A percentile compares a stretch with the other conserved stretches of the same genome.
phyloP scores from a whole-genome alignment of 2,797 vertebrate species.

The Anguilla obscura region DNA sequence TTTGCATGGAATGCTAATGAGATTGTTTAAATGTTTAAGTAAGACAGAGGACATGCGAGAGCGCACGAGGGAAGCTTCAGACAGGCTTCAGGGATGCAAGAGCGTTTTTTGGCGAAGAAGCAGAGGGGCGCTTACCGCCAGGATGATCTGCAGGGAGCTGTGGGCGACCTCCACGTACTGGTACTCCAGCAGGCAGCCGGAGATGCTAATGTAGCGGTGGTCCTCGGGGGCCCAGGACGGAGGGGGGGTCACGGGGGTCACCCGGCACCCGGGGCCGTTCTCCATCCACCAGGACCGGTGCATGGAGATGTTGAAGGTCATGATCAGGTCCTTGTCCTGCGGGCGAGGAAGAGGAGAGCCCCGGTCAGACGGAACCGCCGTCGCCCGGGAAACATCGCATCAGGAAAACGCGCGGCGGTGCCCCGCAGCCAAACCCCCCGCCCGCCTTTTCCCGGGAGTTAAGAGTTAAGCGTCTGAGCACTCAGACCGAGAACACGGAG shows the following conservation, averaged over 20 bases:
- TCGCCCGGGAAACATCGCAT: background rate
- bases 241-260: constrained; percentile 90
- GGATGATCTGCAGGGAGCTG: constrained; percentile 94
- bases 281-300: constrained; percentile 99
- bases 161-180: constrained; percentile 99
- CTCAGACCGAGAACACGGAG: background rate
- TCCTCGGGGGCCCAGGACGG: constrained; percentile 97
- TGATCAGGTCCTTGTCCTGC: constrained; percentile 95
- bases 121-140: constrained; percentile 86
- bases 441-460: constrained; percentile 20
- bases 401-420: background rate
- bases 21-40: too few relatives aligned
- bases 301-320: constrained; percentile 99
- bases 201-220: constrained; percentile 96
- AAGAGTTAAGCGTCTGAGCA: background rate
- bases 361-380: background rate
- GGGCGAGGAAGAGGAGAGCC: constrained; percentile 44
- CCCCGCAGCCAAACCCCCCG: background rate
- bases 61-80: background rate
- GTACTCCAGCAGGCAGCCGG: constrained; percentile 94
- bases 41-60: background rate
- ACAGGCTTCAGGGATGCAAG: background rate
- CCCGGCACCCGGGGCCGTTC: constrained; percentile 95
- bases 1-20: background rate
- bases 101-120: background rate